A percentile compares a stretch with the other conserved stretches of the same genome.
These are phyloP conservation scores for Alosa alosa DNA, from an alignment of 2,113 vertebrate genomes.

Conservation along the genomic window DNA sequence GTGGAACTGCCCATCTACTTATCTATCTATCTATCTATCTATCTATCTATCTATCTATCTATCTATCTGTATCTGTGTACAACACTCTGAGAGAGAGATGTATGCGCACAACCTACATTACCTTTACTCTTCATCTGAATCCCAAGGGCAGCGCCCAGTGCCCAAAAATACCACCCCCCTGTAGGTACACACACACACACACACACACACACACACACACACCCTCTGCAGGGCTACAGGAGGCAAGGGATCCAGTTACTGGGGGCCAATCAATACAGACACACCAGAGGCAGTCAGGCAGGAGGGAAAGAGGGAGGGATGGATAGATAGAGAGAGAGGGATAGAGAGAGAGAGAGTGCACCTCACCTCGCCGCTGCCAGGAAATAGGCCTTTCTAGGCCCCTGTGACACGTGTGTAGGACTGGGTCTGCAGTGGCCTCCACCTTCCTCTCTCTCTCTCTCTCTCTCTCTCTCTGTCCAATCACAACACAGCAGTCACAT, in stretches of 20 bases:
- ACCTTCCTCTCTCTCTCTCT: background rate
- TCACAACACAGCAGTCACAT: background rate
- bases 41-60: background rate
- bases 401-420: background rate
- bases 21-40: background rate
- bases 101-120: slow-evolving; percentile 16
- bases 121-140: slow-evolving; percentile 22
- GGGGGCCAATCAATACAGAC: slow-evolving; percentile 51
- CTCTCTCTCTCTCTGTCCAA: background rate
- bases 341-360: background rate
- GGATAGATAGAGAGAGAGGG: slow-evolving; percentile 11
- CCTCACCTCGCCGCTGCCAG: background rate
- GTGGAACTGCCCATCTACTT: no score
- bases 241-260: slow-evolving; percentile 52
- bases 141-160: slow-evolving; percentile 43
- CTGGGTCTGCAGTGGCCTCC: background rate
- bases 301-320: background rate
- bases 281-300: slow-evolving; percentile 36
- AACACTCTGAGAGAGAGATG: slow-evolving; percentile 1
- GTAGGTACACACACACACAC: background rate
- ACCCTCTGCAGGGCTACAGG: slow-evolving; percentile 38
- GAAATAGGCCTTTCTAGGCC: slow-evolving; percentile 8
- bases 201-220: background rate
- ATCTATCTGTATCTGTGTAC: no score
- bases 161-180: slow-evolving; percentile 48